Percentiles rank a stretch among this genome's conserved stretches.
Conservation (phyloP, 2,797 vertebrate species). For the Sebastes itinus region DNA sequence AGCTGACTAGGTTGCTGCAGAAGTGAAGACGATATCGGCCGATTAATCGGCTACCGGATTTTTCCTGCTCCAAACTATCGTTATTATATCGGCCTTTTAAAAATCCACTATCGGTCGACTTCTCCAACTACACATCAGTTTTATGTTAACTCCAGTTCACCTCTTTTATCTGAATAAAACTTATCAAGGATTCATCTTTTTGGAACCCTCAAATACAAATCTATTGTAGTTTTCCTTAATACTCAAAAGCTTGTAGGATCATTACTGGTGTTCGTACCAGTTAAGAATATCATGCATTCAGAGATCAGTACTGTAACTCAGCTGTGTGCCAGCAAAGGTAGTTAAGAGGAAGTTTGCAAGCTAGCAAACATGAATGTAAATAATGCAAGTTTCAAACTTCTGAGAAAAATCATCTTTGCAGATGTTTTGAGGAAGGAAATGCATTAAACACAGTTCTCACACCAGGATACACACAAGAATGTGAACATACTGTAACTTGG, state of each 20-base stretch:
- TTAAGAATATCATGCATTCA: background rate
- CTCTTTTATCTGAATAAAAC: background rate
- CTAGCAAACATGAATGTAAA: background rate
- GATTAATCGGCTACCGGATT: too few species aligned
- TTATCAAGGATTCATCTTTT: background rate
- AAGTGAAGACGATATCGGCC: too few species aligned
- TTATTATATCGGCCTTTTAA: too few species aligned
- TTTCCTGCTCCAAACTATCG: too few species aligned
- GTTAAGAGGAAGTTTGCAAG: background rate
- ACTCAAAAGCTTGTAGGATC: background rate
- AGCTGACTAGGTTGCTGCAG: too few species aligned
- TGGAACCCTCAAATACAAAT: background rate
- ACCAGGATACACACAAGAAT: background rate
- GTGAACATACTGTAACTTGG: background rate
- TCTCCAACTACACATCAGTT: background rate
- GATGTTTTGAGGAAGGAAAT: background rate
- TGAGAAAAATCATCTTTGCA: background rate
- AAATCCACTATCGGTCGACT: too few species aligned
- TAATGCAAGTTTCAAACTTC: background rate
- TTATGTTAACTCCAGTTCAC: background rate
- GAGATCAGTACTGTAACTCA: background rate
- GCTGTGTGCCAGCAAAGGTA: background rate
- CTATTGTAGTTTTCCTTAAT: background rate
- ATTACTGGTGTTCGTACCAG: background rate
- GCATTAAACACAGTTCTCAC: background rate